Evolutionary conservation across 2,888 invertebrate species (phyloP).

Genomic region (Drosophila lacicola): DNA sequence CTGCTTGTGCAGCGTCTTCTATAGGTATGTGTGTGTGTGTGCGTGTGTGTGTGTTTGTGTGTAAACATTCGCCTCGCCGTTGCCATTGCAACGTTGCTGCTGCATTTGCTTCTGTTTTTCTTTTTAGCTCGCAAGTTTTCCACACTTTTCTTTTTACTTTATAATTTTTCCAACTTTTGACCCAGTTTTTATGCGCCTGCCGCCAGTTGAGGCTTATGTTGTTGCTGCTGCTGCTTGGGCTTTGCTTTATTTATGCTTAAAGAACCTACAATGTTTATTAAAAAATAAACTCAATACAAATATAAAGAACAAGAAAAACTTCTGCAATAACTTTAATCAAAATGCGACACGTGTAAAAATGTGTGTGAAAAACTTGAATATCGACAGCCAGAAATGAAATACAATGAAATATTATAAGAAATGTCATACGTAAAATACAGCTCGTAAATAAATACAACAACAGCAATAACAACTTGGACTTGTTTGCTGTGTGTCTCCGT

Average conservation of each 20-base stretch:
- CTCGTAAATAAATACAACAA: constrained; percentile 36
- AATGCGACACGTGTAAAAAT: constrained; percentile 17
- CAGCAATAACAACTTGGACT: constrained; percentile 4
- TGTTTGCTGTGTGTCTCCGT: constrained; percentile 18
- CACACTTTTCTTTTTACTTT: constrained; percentile 74
- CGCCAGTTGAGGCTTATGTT: constrained; percentile 29
- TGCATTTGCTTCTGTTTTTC: constrained; percentile 31
- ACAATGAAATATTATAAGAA: constrained; percentile 41
- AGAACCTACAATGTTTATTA: constrained; percentile 4
- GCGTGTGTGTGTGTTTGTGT: constrained; percentile 20
- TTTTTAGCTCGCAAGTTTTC: constrained; percentile 60
- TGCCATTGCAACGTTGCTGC: constrained; percentile 28
- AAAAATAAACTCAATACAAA: neutral
- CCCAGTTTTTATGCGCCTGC: constrained; percentile 65
- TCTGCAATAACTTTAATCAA: constrained; percentile 15
- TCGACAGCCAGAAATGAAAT: constrained; percentile 33
- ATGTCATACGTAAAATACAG: constrained; percentile 26
- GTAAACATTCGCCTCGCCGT: constrained; percentile 61
- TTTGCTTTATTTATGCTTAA: constrained; percentile 29
- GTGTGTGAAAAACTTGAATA: constrained; percentile 14
- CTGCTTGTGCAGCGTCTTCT: constrained; percentile 23
- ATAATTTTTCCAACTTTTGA: constrained; percentile 80
- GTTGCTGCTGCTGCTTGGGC: constrained; percentile 21
- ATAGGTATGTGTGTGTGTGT: constrained; percentile 6
- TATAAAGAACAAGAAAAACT: constrained; percentile 1